Conservation (phyloP, 2,888 invertebrate species). For the Lycocerus yunnanus region DNA sequence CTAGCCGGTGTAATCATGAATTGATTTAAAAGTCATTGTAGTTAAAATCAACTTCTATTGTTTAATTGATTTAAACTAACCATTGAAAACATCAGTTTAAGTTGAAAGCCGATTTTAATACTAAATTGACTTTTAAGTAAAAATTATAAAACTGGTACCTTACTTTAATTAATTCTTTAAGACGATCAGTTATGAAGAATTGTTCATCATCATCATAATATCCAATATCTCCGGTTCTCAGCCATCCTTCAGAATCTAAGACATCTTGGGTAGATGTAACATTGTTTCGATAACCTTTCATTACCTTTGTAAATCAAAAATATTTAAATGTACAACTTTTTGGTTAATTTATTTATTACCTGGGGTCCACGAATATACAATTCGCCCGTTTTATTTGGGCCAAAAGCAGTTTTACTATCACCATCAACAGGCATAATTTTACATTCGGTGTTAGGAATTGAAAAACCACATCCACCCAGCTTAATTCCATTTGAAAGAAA, state of each 20-base stretch:
- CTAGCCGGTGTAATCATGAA: too few relatives aligned
- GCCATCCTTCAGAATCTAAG: constrained; percentile 71
- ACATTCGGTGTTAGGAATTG: constrained; percentile 65
- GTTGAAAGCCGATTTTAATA: too few relatives aligned
- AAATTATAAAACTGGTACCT: too few relatives aligned
- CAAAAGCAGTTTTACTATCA: constrained; percentile 36
- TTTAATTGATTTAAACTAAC: too few relatives aligned
- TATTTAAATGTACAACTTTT: not conserved
- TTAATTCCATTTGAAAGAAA: constrained; percentile 9
- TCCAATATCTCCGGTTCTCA: constrained; percentile 69
- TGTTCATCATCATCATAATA: constrained; percentile 66
- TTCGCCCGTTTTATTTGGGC: constrained; percentile 66
- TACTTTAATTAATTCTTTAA: constrained; percentile 81
- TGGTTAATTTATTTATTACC: constrained; percentile 64
- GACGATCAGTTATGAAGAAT: constrained; percentile 74
- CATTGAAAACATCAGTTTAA: too few relatives aligned
- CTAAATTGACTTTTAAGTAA: too few relatives aligned
- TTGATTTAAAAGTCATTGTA: too few relatives aligned
- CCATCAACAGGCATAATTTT: constrained; percentile 63
- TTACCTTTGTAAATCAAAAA: constrained; percentile 58
- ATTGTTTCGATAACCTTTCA: constrained; percentile 79
- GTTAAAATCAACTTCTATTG: too few relatives aligned
- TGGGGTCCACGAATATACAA: constrained; percentile 77
- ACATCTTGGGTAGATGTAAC: constrained; percentile 71
- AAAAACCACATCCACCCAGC: constrained; percentile 43